Conservation (phyloP, 2,113 vertebrate genomes). For the Corythoichthys intestinalis region DNA sequence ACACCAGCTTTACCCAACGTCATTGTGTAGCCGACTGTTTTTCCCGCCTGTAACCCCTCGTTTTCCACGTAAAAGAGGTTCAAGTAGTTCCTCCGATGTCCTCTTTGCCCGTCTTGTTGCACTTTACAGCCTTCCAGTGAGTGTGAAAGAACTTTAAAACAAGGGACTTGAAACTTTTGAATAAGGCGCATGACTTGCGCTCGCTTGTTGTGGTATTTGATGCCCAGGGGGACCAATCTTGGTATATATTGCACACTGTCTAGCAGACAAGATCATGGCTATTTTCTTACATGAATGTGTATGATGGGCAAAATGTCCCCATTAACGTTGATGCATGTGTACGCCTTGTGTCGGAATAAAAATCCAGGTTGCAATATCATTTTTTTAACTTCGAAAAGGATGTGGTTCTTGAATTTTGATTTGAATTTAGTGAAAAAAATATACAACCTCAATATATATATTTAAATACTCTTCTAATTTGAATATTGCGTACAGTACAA, state of each 20-base stretch:
- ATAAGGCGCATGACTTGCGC: constrained; percentile 24
- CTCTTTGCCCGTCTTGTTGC: constrained; percentile 59
- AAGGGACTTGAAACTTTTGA: constrained; percentile 39
- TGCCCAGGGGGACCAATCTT: constrained; percentile 32
- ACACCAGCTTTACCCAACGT: neutral
- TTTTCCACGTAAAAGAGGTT: neutral
- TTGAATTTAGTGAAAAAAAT: neutral
- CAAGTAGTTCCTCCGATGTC: neutral
- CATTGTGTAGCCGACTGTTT: neutral
- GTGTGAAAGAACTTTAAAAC: constrained; percentile 34
- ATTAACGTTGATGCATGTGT: constrained; percentile 76
- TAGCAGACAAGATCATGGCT: constrained; percentile 69
- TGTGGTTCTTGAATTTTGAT: constrained; percentile 18
- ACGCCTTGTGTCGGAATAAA: constrained; percentile 77
- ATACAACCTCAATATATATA: constrained; percentile 20
- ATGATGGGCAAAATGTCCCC: constrained; percentile 71
- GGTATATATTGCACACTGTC: constrained; percentile 67
- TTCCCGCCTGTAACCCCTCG: neutral
- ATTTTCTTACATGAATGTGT: constrained; percentile 87
- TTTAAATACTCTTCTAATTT: too few species aligned
- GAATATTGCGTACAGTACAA: too few species aligned
- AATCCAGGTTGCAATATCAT: constrained; percentile 68
- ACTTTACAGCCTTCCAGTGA: constrained; percentile 80
- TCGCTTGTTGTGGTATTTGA: constrained; percentile 22
- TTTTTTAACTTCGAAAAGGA: constrained; percentile 21